Conservation (phyloP, 2,113 vertebrate genomes). For the Bombycilla garrulus region DNA sequence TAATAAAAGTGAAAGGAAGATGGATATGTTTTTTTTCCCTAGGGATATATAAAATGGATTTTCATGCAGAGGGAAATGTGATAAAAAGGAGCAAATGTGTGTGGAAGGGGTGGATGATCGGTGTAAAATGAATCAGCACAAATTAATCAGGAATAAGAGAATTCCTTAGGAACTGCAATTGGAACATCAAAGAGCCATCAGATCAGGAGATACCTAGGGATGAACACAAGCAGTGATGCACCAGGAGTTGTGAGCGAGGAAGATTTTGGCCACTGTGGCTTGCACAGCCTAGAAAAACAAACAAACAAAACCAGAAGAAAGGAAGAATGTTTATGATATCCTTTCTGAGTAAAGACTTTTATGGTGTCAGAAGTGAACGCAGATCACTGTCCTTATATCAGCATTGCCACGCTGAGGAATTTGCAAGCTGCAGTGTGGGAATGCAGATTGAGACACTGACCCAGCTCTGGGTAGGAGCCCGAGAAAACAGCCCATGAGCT, state of each 20-base stretch:
- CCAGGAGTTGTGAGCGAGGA: background rate
- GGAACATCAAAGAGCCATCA: background rate
- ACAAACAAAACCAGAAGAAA: background rate
- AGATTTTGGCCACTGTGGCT: background rate
- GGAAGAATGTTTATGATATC: accelerated
- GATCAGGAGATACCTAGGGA: background rate
- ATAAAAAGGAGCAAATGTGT: background rate
- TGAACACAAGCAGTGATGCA: background rate
- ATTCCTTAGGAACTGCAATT: background rate
- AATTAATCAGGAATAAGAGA: background rate
- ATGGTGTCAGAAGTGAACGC: background rate
- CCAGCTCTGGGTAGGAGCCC: accelerated
- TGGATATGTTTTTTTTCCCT: background rate
- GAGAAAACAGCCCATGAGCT: accelerated
- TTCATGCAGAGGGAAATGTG: background rate
- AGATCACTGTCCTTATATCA: background rate
- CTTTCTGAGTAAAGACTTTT: background rate
- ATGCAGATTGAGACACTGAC: background rate
- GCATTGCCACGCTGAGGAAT: accelerated
- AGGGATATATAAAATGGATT: background rate
- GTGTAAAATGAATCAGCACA: background rate
- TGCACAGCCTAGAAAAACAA: background rate
- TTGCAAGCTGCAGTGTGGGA: background rate
- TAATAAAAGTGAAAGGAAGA: background rate
- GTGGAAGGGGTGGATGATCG: background rate